Evolutionary conservation across 2,888 invertebrate genomes (phyloP), one percentile per base, ranked within the genome.

Genomic region (Sinopyrophorus schimmeli): DNA sequence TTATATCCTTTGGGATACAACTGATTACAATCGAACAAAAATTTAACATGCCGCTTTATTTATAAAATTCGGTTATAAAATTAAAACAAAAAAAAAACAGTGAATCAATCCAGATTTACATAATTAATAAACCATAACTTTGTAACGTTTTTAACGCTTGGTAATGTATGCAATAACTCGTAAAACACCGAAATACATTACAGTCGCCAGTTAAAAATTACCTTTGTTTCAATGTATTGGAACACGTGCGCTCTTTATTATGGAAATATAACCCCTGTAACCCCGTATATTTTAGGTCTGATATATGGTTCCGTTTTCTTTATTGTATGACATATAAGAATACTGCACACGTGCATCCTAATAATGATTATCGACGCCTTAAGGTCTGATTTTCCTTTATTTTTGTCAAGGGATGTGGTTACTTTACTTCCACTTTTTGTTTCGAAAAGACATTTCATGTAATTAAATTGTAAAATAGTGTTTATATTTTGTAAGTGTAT

Each of bases 211-310:
- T 40, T 40, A 42, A 21, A 32, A 42, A 24, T 42, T n/a, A 16
- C 32, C 42, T 42, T 42, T 42, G 24, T 42, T 26, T 23, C 14
- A 10, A 7, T n/a, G 30, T 6, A 5, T 9, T 5, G 7, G 23
- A 35, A 43, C 43, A 43, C 43, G 43, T 43, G 43, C 28, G 28
- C 43, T 15, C 20, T 27, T 28, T 27, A 35, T 27, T 43, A 43
- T 43, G 26, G 35, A 43, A 27, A 35, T 34, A n/a, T 28, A 35
- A 34, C 23, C 42, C 42, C 34, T 12, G 26, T n/a, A 20, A 10
- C n/a, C 15, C 20, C 23, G 3, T 11, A n/a, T 14, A 24, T 10
- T 2, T n/a, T 5, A 41, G 17, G 1, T 31, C 12, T 24, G 16
- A 12, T 26, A 38, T 26, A 26, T 10, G 23, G 40, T 40, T 40